Conservation (phyloP, 23 tunicate species). For the Botrylloides violaceus region DNA sequence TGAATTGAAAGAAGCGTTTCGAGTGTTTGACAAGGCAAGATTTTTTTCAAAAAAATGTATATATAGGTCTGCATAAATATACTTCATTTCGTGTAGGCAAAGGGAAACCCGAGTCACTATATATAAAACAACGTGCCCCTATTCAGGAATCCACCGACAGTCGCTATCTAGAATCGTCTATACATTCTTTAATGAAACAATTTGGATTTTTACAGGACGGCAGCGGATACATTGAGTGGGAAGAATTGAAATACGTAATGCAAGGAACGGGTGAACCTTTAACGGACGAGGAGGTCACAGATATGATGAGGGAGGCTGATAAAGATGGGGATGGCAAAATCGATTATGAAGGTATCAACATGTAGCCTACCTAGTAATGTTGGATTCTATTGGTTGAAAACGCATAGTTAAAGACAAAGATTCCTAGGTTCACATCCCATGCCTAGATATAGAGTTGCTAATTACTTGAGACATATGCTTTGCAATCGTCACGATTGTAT, state of each 20-base stretch:
- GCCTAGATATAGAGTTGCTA: too few relatives aligned
- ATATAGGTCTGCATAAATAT: neutral
- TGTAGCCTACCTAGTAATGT: neutral
- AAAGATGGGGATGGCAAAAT: constrained; percentile 87
- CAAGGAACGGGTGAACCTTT: constrained; percentile 76
- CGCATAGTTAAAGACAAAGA: neutral
- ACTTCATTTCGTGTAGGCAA: neutral
- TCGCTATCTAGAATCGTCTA: neutral
- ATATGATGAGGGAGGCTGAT: constrained; percentile 77
- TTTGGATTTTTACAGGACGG: constrained; percentile 42
- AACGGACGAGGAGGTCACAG: constrained; percentile 35
- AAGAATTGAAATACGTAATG: constrained; percentile 69
- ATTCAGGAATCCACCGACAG: too few relatives aligned
- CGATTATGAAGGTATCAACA: constrained; percentile 58
- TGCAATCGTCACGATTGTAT: too few relatives aligned
- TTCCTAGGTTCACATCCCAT: too few relatives aligned
- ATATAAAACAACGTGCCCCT: too few relatives aligned
- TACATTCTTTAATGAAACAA: too few relatives aligned
- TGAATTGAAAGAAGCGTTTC: constrained; percentile 53
- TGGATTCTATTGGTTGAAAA: neutral
- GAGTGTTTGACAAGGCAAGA: constrained; percentile 58
- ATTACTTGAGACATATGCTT: too few relatives aligned
- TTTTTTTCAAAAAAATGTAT: neutral
- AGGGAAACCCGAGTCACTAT: too few relatives aligned
- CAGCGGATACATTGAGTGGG: constrained; percentile 71